phyloP scores from a whole-genome alignment of 2,797 vertebrate genomes.

The Myripristis jacobus region DNA sequence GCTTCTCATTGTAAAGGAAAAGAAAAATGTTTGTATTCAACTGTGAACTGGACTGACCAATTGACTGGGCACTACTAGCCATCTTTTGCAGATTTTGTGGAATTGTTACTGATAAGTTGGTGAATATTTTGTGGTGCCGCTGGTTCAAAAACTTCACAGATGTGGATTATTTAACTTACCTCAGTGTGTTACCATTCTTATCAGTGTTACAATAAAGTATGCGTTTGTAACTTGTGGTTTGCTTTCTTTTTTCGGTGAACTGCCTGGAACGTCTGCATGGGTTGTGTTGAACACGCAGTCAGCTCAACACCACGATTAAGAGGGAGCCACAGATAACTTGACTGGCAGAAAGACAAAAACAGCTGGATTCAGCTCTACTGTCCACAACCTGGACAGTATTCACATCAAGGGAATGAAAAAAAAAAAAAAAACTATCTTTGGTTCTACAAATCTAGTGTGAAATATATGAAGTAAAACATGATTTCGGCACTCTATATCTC shows the following conservation, averaged over 20 bases:
- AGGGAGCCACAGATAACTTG: too few relatives aligned
- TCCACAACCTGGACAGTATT: too few relatives aligned
- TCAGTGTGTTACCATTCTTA: slow-evolving; percentile 93
- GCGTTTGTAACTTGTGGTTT: slow-evolving; percentile 82
- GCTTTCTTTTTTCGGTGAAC: neutral
- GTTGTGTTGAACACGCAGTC: too few relatives aligned
- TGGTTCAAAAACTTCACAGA: slow-evolving; percentile 78
- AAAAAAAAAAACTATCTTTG: too few relatives aligned
- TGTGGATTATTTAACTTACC: slow-evolving; percentile 93
- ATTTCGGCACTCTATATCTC: too few relatives aligned
- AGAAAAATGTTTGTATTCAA: slow-evolving; percentile 72
- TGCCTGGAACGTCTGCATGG: neutral
- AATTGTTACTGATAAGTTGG: slow-evolving; percentile 70
- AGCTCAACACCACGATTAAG: too few relatives aligned
- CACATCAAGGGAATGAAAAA: too few relatives aligned
- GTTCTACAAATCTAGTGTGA: too few relatives aligned
- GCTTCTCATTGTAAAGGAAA: slow-evolving; percentile 52
- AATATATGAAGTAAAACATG: too few relatives aligned
- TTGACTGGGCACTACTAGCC: slow-evolving; percentile 50
- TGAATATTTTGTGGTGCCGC: slow-evolving; percentile 77
- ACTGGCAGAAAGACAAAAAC: too few relatives aligned
- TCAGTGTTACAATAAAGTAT: slow-evolving; percentile 94
- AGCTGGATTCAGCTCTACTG: too few relatives aligned
- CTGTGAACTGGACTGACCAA: slow-evolving; percentile 64
- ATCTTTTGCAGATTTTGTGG: slow-evolving; percentile 74